Evolutionary conservation across 2,888 invertebrate genomes (phyloP), one percentile per base, ranked within the genome.

Genomic region (Tyria jacobaeae): DNA sequence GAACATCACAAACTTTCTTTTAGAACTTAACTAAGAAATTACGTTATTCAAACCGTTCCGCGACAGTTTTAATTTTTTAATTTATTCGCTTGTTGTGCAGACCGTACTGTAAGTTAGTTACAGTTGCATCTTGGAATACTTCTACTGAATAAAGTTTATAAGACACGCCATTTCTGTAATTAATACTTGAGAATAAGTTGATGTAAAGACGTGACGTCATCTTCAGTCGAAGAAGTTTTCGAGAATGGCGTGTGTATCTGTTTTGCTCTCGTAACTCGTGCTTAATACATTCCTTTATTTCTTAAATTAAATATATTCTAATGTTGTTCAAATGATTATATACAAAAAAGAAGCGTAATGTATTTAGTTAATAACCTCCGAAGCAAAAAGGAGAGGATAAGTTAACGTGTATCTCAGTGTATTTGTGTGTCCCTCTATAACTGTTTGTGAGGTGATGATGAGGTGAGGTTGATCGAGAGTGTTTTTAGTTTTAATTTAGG

Each of bases 81-180:
- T 63, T 48, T 51, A 51, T 59, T 64, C 50, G 34, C 63, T 64
- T 71, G 77, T 48, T 62, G 44, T 71, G 78, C 72, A 39, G 68
- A 17, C 75, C 15, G 63, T 74, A 71, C 61, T 34, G 0, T 4
- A 24, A 60, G 53, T 39, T 35, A 44, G 65, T 34, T 51, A 25
- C 61, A 76, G n/a, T 49, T 60, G 53, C 52, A 39, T 35, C 21
- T 21, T 17, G 47, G 17, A 62, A 47, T 39, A 51, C 53, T 60
- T 48, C 50, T 48, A 14, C 24, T 35, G 58, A 44, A 57, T 34
- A 66, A 48, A 62, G 64, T 70, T 77, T 50, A 41, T 55, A 62
- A 64, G 62, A 24, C 37, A 48, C 44, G 31, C 44, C 47, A 56
- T 74, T 74, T 74, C 55, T 55, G 60, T 52, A 62, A 66, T 76